A percentile compares a stretch with the other conserved stretches of the same genome.
Evolutionary conservation across 2,888 invertebrate genomes (phyloP).

Genomic region (Xylocampa areola): DNA sequence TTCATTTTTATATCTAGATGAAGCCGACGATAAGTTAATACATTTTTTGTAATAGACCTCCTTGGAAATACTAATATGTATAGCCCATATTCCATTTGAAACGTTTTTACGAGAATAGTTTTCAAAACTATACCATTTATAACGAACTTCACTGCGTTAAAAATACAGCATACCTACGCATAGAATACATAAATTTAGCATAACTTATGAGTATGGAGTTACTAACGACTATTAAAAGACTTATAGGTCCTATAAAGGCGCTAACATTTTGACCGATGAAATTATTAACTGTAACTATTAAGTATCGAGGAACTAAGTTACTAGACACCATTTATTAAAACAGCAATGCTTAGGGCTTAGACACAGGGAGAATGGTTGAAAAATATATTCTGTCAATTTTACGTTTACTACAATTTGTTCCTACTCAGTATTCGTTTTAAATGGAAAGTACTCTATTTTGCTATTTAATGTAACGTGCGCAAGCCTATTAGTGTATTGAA

Average conservation of each 20-base stretch:
- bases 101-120: conserved; percentile 4
- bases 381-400: conserved; percentile 4
- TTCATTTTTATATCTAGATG: conserved; percentile 26
- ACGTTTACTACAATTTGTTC: conserved; percentile 1
- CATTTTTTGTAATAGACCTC: conserved; percentile 25
- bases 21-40: conserved; percentile 17
- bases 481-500: background rate
- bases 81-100: background rate
- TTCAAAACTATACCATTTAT: background rate
- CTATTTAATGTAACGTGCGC: background rate
- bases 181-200: background rate
- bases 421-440: background rate
- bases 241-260: background rate
- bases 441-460: background rate
- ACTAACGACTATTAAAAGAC: conserved; percentile 5
- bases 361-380: conserved; percentile 5
- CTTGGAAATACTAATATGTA: conserved; percentile 11
- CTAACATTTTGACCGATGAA: conserved; percentile 16
- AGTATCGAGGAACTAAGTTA: conserved; percentile 2
- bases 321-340: conserved; percentile 2
- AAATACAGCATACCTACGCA: background rate
- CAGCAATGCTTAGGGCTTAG: background rate
- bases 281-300: conserved; percentile 4
- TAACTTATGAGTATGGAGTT: background rate
- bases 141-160: conserved; percentile 4